A percentile compares a stretch with the other conserved stretches of the same genome.
phyloP scores from a whole-genome alignment of 37 sponge, comb jelly and placozoan species.

The Oscarella lobularis region DNA sequence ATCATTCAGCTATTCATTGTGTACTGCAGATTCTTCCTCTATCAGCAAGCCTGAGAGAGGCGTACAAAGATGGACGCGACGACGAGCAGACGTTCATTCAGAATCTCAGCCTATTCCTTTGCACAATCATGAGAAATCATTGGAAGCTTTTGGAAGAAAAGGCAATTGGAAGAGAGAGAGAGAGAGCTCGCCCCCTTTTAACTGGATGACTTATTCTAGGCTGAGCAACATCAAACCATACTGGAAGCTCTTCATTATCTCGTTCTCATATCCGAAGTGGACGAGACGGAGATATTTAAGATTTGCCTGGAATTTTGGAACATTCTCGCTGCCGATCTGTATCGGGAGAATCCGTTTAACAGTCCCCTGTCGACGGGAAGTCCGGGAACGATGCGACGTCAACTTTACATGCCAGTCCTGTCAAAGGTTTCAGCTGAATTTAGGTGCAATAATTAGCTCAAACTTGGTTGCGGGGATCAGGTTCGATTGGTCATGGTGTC shows the following conservation, averaged over 20 bases:
- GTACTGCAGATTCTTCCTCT: slow-evolving; percentile 78
- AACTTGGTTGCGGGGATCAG: slow-evolving; percentile 15
- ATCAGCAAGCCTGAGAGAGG: slow-evolving; percentile 76
- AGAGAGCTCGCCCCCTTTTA: too few relatives aligned
- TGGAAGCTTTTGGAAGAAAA: slow-evolving; percentile 66
- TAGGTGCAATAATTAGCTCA: neutral
- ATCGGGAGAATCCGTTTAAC: slow-evolving; percentile 75
- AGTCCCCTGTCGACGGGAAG: slow-evolving; percentile 23
- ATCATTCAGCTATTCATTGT: neutral
- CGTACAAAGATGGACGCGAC: slow-evolving; percentile 84
- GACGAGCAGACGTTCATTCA: slow-evolving; percentile 97
- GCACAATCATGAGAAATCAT: slow-evolving; percentile 88
- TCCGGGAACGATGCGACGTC: slow-evolving; percentile 40
- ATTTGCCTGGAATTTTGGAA: slow-evolving; percentile 99
- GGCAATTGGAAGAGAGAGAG: too few relatives aligned
- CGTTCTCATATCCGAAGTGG: slow-evolving; percentile 86
- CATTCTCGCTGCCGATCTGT: slow-evolving; percentile 78
- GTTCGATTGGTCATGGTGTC: slow-evolving; percentile 90
- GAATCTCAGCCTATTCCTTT: slow-evolving; percentile 88
- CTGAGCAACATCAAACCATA: slow-evolving; percentile 30
- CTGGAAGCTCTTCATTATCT: slow-evolving; percentile 91
- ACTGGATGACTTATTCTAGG: neutral
- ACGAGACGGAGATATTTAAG: slow-evolving; percentile 99
- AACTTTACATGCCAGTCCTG: slow-evolving; percentile 69
- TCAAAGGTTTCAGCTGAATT: slow-evolving; percentile 40